Evolutionary conservation across 2,113 vertebrate species (phyloP).

Genomic region (Sinosuthora webbiana): DNA sequence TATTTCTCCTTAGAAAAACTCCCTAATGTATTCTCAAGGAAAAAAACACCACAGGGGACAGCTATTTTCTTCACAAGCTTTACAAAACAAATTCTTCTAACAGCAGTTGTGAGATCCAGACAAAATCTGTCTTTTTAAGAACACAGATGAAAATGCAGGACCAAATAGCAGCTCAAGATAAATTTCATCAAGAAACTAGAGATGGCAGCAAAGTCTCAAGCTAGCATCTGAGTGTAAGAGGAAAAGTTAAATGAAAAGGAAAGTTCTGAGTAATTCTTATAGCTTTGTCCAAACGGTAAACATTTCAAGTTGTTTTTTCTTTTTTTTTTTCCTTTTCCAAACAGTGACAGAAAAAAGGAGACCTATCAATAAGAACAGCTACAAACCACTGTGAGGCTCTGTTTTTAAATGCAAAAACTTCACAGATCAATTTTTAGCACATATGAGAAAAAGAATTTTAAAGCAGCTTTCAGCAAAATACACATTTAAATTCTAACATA

Average conservation of each 20-base stretch:
- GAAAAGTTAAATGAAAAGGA: constrained; percentile 9
- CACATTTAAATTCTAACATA: neutral
- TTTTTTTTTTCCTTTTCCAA: neutral
- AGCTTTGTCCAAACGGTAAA: neutral
- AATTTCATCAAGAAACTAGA: constrained; percentile 57
- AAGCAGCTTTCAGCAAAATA: neutral
- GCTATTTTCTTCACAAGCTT: neutral
- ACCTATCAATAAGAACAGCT: neutral
- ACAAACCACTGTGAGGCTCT: neutral
- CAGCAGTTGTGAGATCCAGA: neutral
- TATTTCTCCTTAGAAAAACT: neutral
- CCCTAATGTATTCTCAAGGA: neutral
- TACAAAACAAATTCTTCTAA: neutral
- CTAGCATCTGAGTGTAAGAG: neutral
- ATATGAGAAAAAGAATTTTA: neutral
- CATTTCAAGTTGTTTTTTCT: neutral
- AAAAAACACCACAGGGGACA: neutral
- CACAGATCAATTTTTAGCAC: neutral
- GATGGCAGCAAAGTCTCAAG: constrained; percentile 66
- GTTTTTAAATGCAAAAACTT: neutral
- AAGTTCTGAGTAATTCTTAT: neutral
- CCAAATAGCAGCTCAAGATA: neutral
- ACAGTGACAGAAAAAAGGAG: neutral
- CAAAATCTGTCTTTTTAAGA: neutral
- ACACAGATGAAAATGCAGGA: neutral